phyloP scores from a whole-genome alignment of 2,888 invertebrate species.

The Rhagonycha fulva region DNA sequence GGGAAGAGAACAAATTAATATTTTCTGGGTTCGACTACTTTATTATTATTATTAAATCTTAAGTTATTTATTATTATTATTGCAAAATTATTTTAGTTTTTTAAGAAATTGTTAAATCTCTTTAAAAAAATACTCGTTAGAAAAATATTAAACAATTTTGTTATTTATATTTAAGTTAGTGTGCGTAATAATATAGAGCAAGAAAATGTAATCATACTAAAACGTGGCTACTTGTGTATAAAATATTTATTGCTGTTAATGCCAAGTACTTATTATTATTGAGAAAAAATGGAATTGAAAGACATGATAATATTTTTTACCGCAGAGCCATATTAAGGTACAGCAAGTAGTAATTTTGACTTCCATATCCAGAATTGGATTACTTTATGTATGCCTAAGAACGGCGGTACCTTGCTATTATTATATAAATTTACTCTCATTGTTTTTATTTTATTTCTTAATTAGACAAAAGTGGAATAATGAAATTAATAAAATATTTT shows the following conservation, averaged over 20 bases:
- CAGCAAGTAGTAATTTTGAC: not conserved
- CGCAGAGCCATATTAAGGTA: not conserved
- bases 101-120: not conserved
- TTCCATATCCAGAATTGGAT: not conserved
- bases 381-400: not conserved
- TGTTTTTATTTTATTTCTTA: not conserved
- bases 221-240: not conserved
- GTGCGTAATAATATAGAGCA: not conserved
- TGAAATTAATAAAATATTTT: slow-evolving; percentile 14
- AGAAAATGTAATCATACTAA: not conserved
- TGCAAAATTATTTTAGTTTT: not conserved
- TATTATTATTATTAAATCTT: not conserved
- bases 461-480: not conserved
- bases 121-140: not conserved
- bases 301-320: not conserved
- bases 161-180: not conserved
- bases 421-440: not conserved
- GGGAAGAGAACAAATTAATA: not conserved
- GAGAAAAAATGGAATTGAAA: not conserved
- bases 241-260: not conserved
- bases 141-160: not conserved
- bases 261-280: not conserved
- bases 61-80: not conserved
- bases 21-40: not conserved
- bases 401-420: not conserved